Percentiles rank a stretch among this genome's conserved stretches.
Conservation (phyloP, 2,113 vertebrate species). For the Pavo muticus region DNA sequence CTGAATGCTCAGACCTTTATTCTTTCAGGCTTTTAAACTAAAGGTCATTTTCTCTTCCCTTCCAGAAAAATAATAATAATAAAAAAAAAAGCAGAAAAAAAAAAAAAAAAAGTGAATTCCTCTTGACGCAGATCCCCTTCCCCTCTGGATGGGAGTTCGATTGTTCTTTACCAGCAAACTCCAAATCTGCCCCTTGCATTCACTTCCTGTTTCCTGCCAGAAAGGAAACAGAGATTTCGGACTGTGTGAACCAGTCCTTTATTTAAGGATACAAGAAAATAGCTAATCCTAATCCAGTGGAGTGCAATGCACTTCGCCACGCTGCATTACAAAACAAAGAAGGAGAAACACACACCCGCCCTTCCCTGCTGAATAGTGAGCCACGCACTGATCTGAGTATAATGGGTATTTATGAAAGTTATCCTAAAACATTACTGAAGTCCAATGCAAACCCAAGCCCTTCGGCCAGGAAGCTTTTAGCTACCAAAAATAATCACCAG, state of each 20-base stretch:
- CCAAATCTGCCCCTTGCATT: constrained; percentile 86
- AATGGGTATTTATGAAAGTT: constrained; percentile 45
- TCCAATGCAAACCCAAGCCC: background rate
- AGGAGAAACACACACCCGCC: constrained; percentile 53
- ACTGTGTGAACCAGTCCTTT: constrained; percentile 61
- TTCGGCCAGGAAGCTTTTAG: constrained; percentile 57
- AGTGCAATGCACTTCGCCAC: constrained; percentile 23
- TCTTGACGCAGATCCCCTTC: constrained; percentile 94
- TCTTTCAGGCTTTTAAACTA: constrained; percentile 72
- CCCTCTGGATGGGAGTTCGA: constrained; percentile 84
- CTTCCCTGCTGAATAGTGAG: constrained; percentile 35
- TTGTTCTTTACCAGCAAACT: constrained; percentile 87
- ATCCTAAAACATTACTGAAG: background rate
- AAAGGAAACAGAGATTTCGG: constrained; percentile 88
- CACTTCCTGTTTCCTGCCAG: constrained; percentile 92
- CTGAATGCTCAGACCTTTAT: constrained; percentile 22
- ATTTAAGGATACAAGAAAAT: constrained; percentile 63
- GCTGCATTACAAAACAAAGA: constrained; percentile 47
- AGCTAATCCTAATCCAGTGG: constrained; percentile 45
- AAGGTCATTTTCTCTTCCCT: constrained; percentile 84
- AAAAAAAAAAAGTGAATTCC: constrained; percentile 76
- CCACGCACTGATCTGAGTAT: background rate
- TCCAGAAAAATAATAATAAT: constrained; percentile 58
- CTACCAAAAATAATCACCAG: constrained; percentile 68
- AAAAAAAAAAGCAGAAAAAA: constrained; percentile 63